Evolutionary conservation across 2,113 vertebrate genomes (phyloP), one percentile per base, ranked within the genome.

Genomic region (Brevimyrus niger): DNA sequence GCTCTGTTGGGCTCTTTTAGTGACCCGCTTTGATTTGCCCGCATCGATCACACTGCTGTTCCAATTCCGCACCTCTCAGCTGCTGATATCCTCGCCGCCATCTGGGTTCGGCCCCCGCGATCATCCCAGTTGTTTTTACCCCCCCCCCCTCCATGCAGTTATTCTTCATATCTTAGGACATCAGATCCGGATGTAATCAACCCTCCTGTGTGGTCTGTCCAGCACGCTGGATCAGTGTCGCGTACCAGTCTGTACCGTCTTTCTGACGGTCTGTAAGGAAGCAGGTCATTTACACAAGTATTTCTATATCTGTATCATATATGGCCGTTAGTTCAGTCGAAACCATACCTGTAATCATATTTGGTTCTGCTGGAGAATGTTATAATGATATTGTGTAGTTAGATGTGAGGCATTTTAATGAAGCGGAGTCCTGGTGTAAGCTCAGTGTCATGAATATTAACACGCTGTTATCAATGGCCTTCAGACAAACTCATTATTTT

Each of bases 401-500:
- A 38, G 50, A 53, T n/a, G 48, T 48, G 11, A 27, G 47, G 47
- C 44, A 86, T 86, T 86, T 50, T 48, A 86, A 48, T 86, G 44
- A 48, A 50, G 83, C 11, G 1, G n/a, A 86, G 11, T 44, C 10
- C 44, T 15, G 44, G 44, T 27, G 21, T 50, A 86, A 13, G 44
- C n/a, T 6, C 9, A 27, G 44, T 47, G 83, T 47, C 44, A 47
- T 86, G 83, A 47, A 50, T 48, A 86, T 86, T 84, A 84, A 44
- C 82, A 84, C 2, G 23, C 15, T 21, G 80, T 83, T 85, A 47
- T 48, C 46, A 48, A 47, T 23, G 82, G 82, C 44, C 83, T 86
- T 86, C 47, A 80, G 83, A 47, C 23, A 80, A 80, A 80, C 73
- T 80, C 73, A 80, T 80, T 80, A 80, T 80, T 80, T 80, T 80